Base-by-base conservation (phyloP, 2,888 invertebrate species). In the Volucella zonaria region DNA sequence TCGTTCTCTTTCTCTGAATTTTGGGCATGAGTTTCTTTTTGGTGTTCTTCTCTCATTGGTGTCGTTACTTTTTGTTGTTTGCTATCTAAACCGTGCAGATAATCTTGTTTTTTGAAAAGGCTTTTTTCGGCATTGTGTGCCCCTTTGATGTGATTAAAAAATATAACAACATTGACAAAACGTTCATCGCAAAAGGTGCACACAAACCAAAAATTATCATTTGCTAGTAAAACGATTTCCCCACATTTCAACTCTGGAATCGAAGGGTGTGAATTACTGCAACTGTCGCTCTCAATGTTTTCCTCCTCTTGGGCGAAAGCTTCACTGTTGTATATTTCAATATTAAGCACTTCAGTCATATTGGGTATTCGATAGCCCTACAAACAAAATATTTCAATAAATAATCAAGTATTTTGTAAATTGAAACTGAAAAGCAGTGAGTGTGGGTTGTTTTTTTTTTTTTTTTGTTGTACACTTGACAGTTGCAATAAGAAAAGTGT, bases 171-270 rank as follows among this genome's bases (percentile, higher is more conserved):
- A 75, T 76, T 83, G 23, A 71, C 14, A 31, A 76, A 83, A 71
- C 80, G 83, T 52, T 83, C 80, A 49, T 80, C 66, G 15, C 83
- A 83, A 66, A 83, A 76, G 8, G 70, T 71, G 61, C 83, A 83
- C 15, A 80, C 66, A 62, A 83, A 80, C 80, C 70, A 80, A 61
- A 83, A 80, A 23, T 83, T 80, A 43, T 68, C 54, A 56, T 80
- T 80, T 9, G 59, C 47, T 18, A 83, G 12, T 49, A 83, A 47
- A 45, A 83, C 31, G 18, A 83, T 75, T 70, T 83, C 83, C 45
- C 83, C 83, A 45, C 83, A 83, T 40, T 83, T 83, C 9, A 38
- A 71, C 45, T 71, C 80, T 0, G 51, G 2, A 1, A 62, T 18
- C 10, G 31, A 31, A 31, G 11, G 1, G 10, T 45, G 62, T 11